Conservation (phyloP, 2,113 vertebrate genomes). For the Amphilophus citrinellus region DNA sequence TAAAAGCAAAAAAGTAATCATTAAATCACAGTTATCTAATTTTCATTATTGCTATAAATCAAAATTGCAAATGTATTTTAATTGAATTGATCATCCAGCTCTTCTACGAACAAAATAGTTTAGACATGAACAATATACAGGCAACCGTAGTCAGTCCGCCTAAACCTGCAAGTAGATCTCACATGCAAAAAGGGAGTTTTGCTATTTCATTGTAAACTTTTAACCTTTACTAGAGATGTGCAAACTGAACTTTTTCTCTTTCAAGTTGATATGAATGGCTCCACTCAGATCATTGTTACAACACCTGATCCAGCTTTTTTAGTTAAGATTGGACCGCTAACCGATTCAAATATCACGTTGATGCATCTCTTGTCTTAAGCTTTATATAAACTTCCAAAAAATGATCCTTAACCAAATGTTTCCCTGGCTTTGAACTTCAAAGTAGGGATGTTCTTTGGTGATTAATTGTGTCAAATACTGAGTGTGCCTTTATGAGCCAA, state of each 20-base stretch:
- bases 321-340: not conserved
- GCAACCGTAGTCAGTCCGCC: not conserved
- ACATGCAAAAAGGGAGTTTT: not conserved
- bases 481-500: not conserved
- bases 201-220: not conserved
- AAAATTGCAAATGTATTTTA: not conserved
- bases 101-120: not conserved
- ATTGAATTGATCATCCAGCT: not conserved
- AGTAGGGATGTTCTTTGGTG: no score
- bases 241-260: not conserved
- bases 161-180: not conserved
- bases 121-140: not conserved
- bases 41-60: not conserved
- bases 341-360: not conserved
- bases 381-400: not conserved
- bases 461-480: no score
- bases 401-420: not conserved
- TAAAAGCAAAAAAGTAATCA: not conserved
- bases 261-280: not conserved
- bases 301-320: not conserved
- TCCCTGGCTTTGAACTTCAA: not conserved
- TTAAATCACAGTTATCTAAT: not conserved
- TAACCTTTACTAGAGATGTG: not conserved
- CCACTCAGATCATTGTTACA: not conserved
- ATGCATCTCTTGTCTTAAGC: not conserved